These are phyloP conservation scores for Scaptodrosophila lebanonensis DNA, from an alignment of 1,140 invertebrate species.

Conservation along the genomic window DNA sequence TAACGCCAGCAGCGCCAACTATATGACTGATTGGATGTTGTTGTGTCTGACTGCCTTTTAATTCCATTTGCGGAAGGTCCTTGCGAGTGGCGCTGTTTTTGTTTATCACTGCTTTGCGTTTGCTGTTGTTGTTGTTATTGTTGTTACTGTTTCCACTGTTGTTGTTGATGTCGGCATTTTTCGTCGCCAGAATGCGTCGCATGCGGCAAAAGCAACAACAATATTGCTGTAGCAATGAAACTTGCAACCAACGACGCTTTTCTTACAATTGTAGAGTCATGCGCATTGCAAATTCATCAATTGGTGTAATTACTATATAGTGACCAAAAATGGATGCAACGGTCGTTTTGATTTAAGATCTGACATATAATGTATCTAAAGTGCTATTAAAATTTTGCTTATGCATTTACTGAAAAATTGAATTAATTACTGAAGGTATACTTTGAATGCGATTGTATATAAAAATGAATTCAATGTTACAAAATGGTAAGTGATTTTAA, in stretches of 20 bases:
- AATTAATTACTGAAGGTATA: too few species aligned
- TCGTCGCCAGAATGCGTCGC: slow-evolving; percentile 42
- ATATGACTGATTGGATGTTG: slow-evolving; percentile 52
- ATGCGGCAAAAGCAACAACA: slow-evolving; percentile 14
- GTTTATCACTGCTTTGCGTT: slow-evolving; percentile 61
- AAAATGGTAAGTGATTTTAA: too few species aligned
- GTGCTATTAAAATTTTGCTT: too few species aligned
- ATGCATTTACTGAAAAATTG: too few species aligned
- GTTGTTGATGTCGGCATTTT: slow-evolving; percentile 62
- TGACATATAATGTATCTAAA: too few species aligned
- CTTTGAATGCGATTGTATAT: too few species aligned
- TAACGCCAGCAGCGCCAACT: slow-evolving; percentile 41
- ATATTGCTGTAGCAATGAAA: slow-evolving; percentile 10
- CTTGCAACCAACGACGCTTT: too few species aligned
- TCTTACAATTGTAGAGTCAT: slow-evolving; percentile 48
- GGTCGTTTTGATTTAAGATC: too few species aligned
- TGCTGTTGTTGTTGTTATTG: slow-evolving; percentile 25
- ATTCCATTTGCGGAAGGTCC: slow-evolving; percentile 54
- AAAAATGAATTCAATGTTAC: too few species aligned
- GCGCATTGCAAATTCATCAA: slow-evolving; percentile 34
- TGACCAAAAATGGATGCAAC: too few species aligned
- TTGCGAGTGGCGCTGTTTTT: slow-evolving; percentile 45
- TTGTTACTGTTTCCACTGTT: slow-evolving; percentile 24
- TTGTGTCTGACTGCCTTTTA: slow-evolving; percentile 43
- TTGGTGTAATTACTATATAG: too few species aligned